Conservation (phyloP, 1,140 invertebrate genomes). For the Cydia strobilella region DNA sequence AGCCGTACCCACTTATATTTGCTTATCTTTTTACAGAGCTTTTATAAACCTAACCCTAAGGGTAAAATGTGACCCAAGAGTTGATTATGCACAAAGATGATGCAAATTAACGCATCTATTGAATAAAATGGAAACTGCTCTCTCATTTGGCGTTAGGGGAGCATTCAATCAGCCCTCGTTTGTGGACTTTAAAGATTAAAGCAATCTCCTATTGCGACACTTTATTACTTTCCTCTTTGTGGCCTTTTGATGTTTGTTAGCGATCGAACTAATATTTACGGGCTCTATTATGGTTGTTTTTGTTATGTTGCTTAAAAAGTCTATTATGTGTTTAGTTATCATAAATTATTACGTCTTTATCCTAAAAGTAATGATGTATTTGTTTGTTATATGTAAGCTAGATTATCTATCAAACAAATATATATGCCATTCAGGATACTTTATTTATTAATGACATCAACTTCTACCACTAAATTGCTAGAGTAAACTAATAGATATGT, state of each 20-base stretch:
- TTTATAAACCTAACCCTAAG: neutral
- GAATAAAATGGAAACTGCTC: constrained; percentile 68
- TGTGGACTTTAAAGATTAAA: constrained; percentile 74
- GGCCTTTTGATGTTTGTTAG: constrained; percentile 73
- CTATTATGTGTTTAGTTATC: neutral
- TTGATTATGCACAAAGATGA: constrained; percentile 63
- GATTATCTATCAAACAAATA: constrained; percentile 30
- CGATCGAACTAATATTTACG: constrained; percentile 61
- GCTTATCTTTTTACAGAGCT: neutral
- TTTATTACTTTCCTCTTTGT: constrained; percentile 76
- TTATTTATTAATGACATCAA: constrained; percentile 37
- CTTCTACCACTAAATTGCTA: neutral
- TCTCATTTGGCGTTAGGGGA: constrained; percentile 68
- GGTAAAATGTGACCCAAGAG: constrained; percentile 38
- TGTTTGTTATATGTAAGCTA: neutral
- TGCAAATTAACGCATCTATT: constrained; percentile 78
- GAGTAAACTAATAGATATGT: neutral
- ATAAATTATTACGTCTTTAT: neutral
- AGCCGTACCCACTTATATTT: constrained; percentile 36
- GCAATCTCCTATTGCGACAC: constrained; percentile 73
- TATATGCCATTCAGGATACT: constrained; percentile 34
- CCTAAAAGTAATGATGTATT: neutral
- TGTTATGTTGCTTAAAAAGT: neutral
- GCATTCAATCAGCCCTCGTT: constrained; percentile 74
- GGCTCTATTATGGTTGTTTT: constrained; percentile 45